Base-by-base conservation (phyloP, 2,113 vertebrate species). In the Odontesthes bonariensis region DNA sequence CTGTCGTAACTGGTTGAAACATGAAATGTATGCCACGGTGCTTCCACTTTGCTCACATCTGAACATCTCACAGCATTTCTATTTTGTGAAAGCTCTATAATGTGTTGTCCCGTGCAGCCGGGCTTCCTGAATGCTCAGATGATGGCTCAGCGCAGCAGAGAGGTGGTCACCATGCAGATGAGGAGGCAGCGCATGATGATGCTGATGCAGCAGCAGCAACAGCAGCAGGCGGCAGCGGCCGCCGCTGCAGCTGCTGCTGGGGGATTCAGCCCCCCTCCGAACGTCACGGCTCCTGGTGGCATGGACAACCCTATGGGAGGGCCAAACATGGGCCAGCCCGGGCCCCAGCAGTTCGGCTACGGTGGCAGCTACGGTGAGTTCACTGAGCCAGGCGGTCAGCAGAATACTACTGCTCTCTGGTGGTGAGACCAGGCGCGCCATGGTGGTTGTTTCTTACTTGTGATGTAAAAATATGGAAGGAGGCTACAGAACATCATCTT, bases 101-200 rank as follows among this genome's bases (percentile, higher is more conserved):
- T 51, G n/a, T 78, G 16, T 75, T 55, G 33, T 68, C 44, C 31
- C 14, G 22, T 78, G 53, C 87, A 96, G 95, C 95, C 96, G 85
- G 94, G 96, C 77, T 99, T 98, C 91, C 92, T 99, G 73, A 98
- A 97, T 1, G 96, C 98, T 88, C 98, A 99, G 90, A 99, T 99
- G 97, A 94, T 98, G 73, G 96, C 97, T 62, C 98, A 99, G 92
- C 95, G 96, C 74, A 98, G 95, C 88, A 93, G 97, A 83, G 97
- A 99, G 92, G 91, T 99, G 90, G 86, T 94, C 63, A 98, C 92
- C 83, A 95, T 97, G 82, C 97, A 99, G 91, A 95, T 99, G 93
- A 95, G 96, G 81, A 96, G 97, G 84, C 97, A 97, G 91, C 95
- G 96, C 79, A 95, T 97, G 95, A 96, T 97, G 53, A 94, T 98